Base-by-base conservation (phyloP, 2,113 vertebrate species). In the Toxotes chatareus region DNA sequence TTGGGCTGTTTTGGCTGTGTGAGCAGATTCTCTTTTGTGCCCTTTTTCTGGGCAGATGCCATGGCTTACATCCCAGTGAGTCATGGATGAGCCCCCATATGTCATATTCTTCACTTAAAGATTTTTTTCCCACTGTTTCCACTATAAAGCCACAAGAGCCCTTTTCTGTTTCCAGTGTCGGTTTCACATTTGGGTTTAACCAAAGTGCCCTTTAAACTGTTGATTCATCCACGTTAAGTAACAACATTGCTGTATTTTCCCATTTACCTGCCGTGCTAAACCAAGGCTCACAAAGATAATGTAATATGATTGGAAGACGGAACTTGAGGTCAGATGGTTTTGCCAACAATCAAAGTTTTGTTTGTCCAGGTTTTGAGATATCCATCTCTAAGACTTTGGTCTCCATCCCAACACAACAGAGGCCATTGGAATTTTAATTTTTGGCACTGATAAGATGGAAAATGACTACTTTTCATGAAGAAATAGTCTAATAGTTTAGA, bases 41-140 rank as follows among this genome's bases (percentile, higher is more conserved):
- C 57, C 47, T 55, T 82, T 27, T 76, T 87, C 61, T 79, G 60
- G 71, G 79, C 67, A 83, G 82, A 83, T n/a, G 73, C 49, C 47
- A 44, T 86, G 82, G 90, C 83, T 81, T 44, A 21, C 44, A 49
- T 79, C 83, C 85, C 78, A 81, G 53, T 51, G 63, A 76, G 63
- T 63, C 71, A 88, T 69, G 76, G 68, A 60, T 89, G 75, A 88
- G 88, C 63, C 81, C 85, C 86, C 74, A 34, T 59, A 68, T 82
- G 85, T 84, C 38, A 86, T 57, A 55, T 59, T 61, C 55, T 5
- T 32, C 40, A 69, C 86, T 57, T 40, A 79, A 78, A 47, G 7
- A 14, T 62, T 76, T 61, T 71, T 71, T 42, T 16, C 27, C 63
- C 36, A 73, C 44, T 73, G 16, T 62, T 27, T 74, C 67, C 81